These are phyloP conservation scores for Pocillopora meandrina DNA, from an alignment of 92 coral and sea anemone species.

Conservation along the genomic window DNA sequence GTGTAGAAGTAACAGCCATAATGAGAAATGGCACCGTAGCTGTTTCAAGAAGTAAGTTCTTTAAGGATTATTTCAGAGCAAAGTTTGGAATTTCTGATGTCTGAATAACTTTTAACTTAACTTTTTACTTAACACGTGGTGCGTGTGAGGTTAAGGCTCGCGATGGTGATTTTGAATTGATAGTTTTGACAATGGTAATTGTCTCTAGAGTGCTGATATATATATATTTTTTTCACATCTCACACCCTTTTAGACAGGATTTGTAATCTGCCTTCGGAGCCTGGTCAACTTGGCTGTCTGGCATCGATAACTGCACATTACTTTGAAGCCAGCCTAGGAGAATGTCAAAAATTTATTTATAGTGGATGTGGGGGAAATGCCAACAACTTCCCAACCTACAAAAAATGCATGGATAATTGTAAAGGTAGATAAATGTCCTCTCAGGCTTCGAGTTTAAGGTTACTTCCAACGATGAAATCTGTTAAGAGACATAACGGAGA, in stretches of 20 bases:
- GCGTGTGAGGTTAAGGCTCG: too few relatives aligned
- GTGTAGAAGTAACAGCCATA: conserved; percentile 38
- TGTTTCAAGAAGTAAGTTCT: conserved; percentile 41
- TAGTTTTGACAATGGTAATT: too few relatives aligned
- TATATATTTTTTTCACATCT: not conserved
- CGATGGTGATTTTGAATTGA: too few relatives aligned
- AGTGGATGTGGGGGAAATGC: conserved; percentile 81
- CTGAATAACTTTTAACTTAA: too few relatives aligned
- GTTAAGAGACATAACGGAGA: too few relatives aligned
- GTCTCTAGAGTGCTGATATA: too few relatives aligned
- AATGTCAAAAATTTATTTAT: conserved; percentile 64
- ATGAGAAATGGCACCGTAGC: conserved; percentile 49
- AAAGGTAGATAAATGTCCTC: conserved; percentile 40
- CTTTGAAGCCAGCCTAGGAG: conserved; percentile 57
- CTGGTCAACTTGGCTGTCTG: conserved; percentile 69
- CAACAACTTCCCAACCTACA: conserved; percentile 68
- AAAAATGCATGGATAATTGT: conserved; percentile 59
- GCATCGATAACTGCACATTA: conserved; percentile 60
- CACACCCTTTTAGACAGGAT: conserved; percentile 22
- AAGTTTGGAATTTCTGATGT: not conserved
- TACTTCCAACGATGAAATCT: too few relatives aligned
- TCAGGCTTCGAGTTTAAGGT: too few relatives aligned
- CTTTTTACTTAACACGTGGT: too few relatives aligned
- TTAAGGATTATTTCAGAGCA: not conserved
- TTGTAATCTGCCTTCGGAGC: conserved; percentile 60